Conservation (phyloP, 2,113 vertebrate genomes). For the Leiothrix lutea region DNA sequence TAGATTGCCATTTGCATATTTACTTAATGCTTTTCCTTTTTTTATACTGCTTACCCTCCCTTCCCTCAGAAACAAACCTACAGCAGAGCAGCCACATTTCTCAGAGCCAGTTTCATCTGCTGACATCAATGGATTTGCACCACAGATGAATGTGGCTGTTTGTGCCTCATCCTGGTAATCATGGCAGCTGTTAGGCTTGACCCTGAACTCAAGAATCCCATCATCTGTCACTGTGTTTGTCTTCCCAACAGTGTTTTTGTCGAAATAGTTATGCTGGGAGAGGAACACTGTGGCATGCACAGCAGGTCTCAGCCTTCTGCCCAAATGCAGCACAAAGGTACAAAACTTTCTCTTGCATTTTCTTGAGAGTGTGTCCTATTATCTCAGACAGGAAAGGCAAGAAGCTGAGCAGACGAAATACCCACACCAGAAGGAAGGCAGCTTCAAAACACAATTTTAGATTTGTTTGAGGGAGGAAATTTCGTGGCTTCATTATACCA, state of each 20-base stretch:
- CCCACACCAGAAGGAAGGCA: neutral
- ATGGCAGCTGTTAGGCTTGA: constrained; percentile 19
- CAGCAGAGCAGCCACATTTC: neutral
- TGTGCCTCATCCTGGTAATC: neutral
- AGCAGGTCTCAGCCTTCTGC: neutral
- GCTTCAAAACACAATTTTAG: neutral
- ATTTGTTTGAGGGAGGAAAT: neutral
- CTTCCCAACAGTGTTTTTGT: neutral
- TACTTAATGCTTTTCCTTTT: neutral
- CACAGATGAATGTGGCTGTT: constrained; percentile 8
- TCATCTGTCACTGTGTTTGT: neutral
- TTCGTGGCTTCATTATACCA: neutral
- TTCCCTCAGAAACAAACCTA: neutral
- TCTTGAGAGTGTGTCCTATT: neutral
- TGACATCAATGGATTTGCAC: constrained; percentile 2
- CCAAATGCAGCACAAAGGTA: neutral
- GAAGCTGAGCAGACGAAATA: neutral
- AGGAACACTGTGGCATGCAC: neutral
- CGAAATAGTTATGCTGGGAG: neutral
- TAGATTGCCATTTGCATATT: constrained; percentile 46
- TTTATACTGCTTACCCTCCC: neutral
- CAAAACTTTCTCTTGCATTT: neutral
- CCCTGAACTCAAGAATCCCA: neutral
- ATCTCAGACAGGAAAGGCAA: neutral
- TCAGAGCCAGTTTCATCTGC: neutral